A percentile compares a stretch with the other conserved stretches of the same genome.
Evolutionary conservation across 2,797 vertebrate genomes (phyloP).

Genomic region (Platalea minor): DNA sequence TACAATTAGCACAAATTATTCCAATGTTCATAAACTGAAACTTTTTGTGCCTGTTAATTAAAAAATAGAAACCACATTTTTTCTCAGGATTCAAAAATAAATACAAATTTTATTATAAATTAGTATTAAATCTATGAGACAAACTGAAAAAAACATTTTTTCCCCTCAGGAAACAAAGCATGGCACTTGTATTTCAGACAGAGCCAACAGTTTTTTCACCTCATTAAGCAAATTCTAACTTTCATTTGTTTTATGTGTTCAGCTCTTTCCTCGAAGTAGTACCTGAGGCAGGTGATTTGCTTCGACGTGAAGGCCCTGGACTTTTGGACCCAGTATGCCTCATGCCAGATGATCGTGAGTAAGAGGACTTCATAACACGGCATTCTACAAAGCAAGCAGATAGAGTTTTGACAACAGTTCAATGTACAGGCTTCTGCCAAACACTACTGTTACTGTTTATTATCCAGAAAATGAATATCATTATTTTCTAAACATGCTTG

Average conservation of each 20-base stretch:
- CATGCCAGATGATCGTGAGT: constrained; percentile 78
- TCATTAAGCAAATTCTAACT: neutral
- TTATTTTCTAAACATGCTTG: neutral
- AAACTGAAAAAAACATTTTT: neutral
- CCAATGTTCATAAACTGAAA: neutral
- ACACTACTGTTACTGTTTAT: neutral
- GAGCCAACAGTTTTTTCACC: neutral
- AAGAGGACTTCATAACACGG: constrained; percentile 87
- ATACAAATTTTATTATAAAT: neutral
- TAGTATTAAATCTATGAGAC: neutral
- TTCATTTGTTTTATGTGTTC: fast-evolving
- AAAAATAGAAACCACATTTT: neutral
- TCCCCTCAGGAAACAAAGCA: neutral
- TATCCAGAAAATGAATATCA: neutral
- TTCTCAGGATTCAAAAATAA: neutral
- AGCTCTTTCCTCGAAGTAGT: neutral
- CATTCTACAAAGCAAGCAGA: constrained; percentile 81
- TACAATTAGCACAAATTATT: neutral
- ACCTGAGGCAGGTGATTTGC: constrained; percentile 94
- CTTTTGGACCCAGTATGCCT: constrained; percentile 83
- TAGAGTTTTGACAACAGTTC: neutral
- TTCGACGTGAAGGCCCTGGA: constrained; percentile 83
- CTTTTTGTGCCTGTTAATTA: neutral
- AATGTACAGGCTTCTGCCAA: neutral
- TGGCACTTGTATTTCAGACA: neutral